Evolutionary conservation across 1,140 invertebrate species (phyloP), one percentile per base, ranked within the genome.

Genomic region (Bombus superbus): DNA sequence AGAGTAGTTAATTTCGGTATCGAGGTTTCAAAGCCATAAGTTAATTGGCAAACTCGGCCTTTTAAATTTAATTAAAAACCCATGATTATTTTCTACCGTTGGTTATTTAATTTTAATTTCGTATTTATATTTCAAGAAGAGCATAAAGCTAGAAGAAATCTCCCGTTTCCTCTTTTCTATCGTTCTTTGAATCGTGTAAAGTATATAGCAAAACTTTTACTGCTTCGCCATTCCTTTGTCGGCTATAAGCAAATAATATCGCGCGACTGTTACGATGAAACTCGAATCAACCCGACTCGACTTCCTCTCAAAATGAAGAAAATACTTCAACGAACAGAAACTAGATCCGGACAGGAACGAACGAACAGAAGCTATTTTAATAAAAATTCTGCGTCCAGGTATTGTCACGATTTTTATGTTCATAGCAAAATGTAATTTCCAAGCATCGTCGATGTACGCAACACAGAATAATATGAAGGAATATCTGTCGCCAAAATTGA

Each of bases 1-100:
- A 8, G 9, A 57, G 57, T n/a, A 53, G 57, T 69, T 53, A 71
- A n/a, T 35, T 71, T 71, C 47, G 44, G 28, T 53, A 53, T 22
- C 35, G 38, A 44, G 69, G 3, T 57, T 40, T 44, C 13, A 25
- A 57, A 40, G n/a, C 32, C 44, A n/a, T 42, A 18, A 5, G 47
- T 53, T 69, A 38, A 32, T 15, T 38, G 44, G 18, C 18, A 71
- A 80, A 80, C 35, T 69, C 25, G 66, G 35, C 3, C 3, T 6
- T 28, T 76, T 74, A 47, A 22, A 15, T 62, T 59, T 76, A 59
- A 76, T 76, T 76, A 76, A 59, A 76, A 57, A 32, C n/a, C 22
- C 13, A 22, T 11, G 25, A 62, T 62, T 62, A n/a, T 62, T 62
- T 62, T 28, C 11, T 62, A 62, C n/a, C n/a, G 11, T 62, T n/a